A percentile compares a stretch with the other conserved stretches of the same genome.
phyloP scores from a whole-genome alignment of 2,888 invertebrate genomes.

The Macropis europaea region DNA sequence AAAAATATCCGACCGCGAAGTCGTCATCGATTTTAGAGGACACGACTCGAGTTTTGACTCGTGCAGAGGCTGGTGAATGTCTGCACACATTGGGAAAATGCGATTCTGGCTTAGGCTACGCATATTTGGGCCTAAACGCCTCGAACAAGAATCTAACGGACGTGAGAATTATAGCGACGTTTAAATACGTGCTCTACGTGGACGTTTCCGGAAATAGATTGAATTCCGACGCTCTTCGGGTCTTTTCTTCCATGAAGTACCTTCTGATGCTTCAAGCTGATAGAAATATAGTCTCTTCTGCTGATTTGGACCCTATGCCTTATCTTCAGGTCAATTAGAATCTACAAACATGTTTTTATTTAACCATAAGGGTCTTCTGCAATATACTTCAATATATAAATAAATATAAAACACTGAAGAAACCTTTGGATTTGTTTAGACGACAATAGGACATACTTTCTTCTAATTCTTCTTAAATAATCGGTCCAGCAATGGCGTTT shows the following conservation, averaged over 20 bases:
- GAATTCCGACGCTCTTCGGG: conserved; percentile 80
- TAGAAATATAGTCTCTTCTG: conserved; percentile 81
- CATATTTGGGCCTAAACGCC: conserved; percentile 82
- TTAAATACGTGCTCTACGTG: conserved; percentile 82
- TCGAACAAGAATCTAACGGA: conserved; percentile 81
- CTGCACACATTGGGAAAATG: conserved; percentile 80
- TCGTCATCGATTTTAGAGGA: neutral
- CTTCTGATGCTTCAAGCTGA: conserved; percentile 83
- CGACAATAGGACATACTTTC: no score
- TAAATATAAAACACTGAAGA: no score
- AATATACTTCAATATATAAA: no score
- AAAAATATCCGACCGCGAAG: neutral
- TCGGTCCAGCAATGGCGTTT: no score
- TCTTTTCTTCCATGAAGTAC: conserved; percentile 81
- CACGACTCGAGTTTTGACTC: conserved; percentile 64
- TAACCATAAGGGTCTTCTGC: no score
- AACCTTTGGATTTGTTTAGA: no score
- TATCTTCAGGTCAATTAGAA: conserved; percentile 81
- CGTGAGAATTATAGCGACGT: conserved; percentile 80
- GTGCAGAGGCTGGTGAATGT: conserved; percentile 77
- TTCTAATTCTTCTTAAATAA: no score
- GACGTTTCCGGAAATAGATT: conserved; percentile 83
- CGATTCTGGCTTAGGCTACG: conserved; percentile 81
- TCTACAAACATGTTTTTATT: no score
- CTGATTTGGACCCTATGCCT: conserved; percentile 81